Base-by-base conservation (phyloP, 53 echinoderm and acorn worm species). In the Henricia sp. region DNA sequence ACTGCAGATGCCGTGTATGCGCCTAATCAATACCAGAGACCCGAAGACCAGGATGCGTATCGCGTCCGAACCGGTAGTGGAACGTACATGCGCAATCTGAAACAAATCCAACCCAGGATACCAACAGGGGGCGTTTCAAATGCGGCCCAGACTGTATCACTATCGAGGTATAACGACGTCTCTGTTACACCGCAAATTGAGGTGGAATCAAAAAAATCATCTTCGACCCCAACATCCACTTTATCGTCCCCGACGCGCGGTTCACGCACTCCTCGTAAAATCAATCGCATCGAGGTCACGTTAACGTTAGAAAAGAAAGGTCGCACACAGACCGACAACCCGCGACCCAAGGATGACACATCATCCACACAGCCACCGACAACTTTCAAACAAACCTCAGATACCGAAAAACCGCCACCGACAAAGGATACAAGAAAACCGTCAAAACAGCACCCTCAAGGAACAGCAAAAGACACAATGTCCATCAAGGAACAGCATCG, bases 401-500 rank as follows among this genome's bases (percentile, higher is more conserved):
- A n/a, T 29, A 6, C 62, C 60, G 40, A 46, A 35, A 56, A 74
- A 28, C 65, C 37, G 40, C 44, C 52, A 82, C 20, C 60, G 23
- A 44, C 67, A 23, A 37, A 67, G 23, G 20, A 17, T 10, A 14
- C 8, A 54, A n/a, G 32, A 60, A 56, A 28, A 56, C 64, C 17
- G 23, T 1, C n/a, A 9, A 54, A 74, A 44, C 60, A 68, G 58
- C 64, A 28, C 55, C 29, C 62, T n/a, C 41, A 85, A 65, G 63
- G 43, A 17, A 39, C 44, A 9, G 74, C 87, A 4, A 87, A 93
- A 35, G 93, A 93, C 84, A 87, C 93, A 5, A 39, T 84, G 27
- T 90, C 93, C 1, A 83, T 93, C 62, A 93, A 87, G 58, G 88
- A 93, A 69, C 82, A 88, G 74, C 90, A 88, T 60, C 91, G 91